Evolutionary conservation across 2,888 invertebrate genomes (phyloP).

Genomic region (Caenorhabditis afra): DNA sequence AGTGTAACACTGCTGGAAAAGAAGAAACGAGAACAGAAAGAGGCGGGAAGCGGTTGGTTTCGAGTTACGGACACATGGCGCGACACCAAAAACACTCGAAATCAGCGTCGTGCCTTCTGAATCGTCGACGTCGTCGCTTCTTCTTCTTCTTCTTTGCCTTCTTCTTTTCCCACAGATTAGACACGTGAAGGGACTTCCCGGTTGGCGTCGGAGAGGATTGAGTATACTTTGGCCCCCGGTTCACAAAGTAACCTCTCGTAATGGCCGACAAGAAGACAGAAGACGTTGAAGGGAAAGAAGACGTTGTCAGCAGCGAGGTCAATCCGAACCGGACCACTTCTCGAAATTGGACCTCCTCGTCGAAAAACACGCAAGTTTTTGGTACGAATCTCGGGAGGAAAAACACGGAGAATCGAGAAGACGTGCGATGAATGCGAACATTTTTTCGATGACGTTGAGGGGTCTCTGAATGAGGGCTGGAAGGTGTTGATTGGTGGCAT

Average conservation of each 20-base stretch:
- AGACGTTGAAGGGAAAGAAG: too few relatives aligned
- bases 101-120: neutral
- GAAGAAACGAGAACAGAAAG: neutral
- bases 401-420: slow-evolving; percentile 1
- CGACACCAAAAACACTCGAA: slow-evolving; percentile 13
- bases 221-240: too few relatives aligned
- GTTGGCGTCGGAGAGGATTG: neutral
- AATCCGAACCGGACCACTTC: too few relatives aligned
- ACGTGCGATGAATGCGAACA: too few relatives aligned
- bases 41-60: slow-evolving; percentile 1
- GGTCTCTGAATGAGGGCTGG: neutral
- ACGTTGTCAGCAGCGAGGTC: too few relatives aligned
- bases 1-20: slow-evolving; percentile 23
- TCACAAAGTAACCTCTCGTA: too few relatives aligned
- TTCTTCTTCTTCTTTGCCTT: neutral
- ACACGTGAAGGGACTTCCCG: slow-evolving; percentile 21
- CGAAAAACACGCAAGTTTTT: too few relatives aligned
- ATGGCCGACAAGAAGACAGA: too few relatives aligned
- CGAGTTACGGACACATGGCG: slow-evolving; percentile 18
- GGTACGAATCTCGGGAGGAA: slow-evolving; percentile 9
- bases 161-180: slow-evolving; percentile 11
- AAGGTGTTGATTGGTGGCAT: slow-evolving; percentile 14
- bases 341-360: too few relatives aligned
- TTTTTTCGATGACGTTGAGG: neutral
- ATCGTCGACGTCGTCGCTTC: neutral